Base-by-base conservation (phyloP, 2,888 invertebrate genomes). In the Acrocyrtus sp. region DNA sequence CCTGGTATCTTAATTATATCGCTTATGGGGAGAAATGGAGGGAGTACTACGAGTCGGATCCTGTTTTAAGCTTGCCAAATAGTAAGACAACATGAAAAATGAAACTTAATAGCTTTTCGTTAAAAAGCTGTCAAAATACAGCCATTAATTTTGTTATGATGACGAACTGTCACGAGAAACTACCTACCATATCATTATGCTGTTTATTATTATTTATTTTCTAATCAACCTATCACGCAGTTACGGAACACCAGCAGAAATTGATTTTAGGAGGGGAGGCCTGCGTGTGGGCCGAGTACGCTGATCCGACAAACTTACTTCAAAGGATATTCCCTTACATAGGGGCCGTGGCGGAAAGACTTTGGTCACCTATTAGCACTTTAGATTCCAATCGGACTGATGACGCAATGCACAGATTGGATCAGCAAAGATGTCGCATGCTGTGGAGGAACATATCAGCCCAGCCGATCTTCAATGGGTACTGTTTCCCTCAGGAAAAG, bases 281-380 rank as follows among this genome's bases (percentile, higher is more conserved):
- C 0, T 94, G 95, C 81, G 91, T 97, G 91, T 96, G 96, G 96
- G 89, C 90, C 2, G 96, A 96, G 84, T 90, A 89, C 80, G 93
- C 94, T 0, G 93, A 96, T 83, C 85, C 85, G 26, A 87, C 87
- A 22, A 89, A 89, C 81, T 81, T 89, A 19, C 84, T 88, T 67
- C 83, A 87, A 2, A 82, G 86, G 61, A 88, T 93, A 6, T 96
- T 95, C 92, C 96, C 96, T 0, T 87, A 95, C 76, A 92, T 93
- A 0, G 90, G 91, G 63, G 94, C 94, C 0, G 88, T 91, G 0
- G 96, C 95, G 0, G 96, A 97, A 84, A 88, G 91, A 75, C 86
- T 96, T 0, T 96, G 96, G 96, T 90, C 90, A 21, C 82, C 84
- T 3, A 84, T 61, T 21, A 61, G 54, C 29, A 26, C 48, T 0